phyloP scores from a whole-genome alignment of 1,140 invertebrate species.

The Acromyrmex echinatior region DNA sequence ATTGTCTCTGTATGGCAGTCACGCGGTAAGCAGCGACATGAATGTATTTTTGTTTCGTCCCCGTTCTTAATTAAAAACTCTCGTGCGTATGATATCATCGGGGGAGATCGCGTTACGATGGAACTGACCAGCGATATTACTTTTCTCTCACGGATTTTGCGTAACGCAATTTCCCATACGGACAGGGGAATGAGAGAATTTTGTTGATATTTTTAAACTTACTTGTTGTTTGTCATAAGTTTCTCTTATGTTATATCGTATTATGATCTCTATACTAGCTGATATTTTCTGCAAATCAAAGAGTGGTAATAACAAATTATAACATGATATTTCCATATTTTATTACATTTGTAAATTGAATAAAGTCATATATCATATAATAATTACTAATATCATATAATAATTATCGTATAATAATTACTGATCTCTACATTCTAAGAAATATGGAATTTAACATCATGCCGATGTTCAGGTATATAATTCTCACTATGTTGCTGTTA shows the following conservation, averaged over 20 bases:
- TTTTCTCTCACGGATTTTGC: not conserved
- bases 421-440: not conserved
- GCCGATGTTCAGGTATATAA: too few relatives aligned
- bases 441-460: too few relatives aligned
- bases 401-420: not conserved
- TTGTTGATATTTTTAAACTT: not conserved
- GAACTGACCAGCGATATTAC: not conserved
- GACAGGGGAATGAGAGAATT: not conserved
- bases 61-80: conserved; percentile 35
- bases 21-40: not conserved
- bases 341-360: not conserved
- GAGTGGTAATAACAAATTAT: not conserved
- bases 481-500: too few relatives aligned
- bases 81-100: not conserved
- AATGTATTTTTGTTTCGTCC: not conserved
- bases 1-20: not conserved
- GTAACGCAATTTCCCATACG: not conserved
- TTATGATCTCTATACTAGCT: not conserved
- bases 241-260: not conserved
- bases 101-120: not conserved
- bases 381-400: not conserved
- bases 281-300: not conserved
- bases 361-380: not conserved
- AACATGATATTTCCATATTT: not conserved
- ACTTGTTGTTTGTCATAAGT: not conserved